These are phyloP conservation scores for Drosophila paucipuncta DNA, from an alignment of 2,888 invertebrate genomes.

Conservation along the genomic window DNA sequence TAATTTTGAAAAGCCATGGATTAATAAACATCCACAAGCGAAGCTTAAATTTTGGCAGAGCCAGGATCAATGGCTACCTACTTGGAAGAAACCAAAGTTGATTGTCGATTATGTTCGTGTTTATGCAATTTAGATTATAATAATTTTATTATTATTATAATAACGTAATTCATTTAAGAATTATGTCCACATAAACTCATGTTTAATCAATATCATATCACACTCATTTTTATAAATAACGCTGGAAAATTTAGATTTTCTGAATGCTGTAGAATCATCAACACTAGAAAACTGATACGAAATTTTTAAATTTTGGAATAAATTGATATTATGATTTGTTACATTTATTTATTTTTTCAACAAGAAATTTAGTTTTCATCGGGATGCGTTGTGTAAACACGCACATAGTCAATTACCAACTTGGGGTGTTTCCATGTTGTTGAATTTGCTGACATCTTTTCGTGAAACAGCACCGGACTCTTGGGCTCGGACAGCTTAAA, in stretches of 20 bases:
- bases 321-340: not conserved
- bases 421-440: constrained; percentile 18
- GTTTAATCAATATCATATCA: too few species aligned
- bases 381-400: constrained; percentile 26
- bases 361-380: constrained; percentile 11
- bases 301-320: not conserved
- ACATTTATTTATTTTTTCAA: not conserved
- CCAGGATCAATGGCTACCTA: constrained; percentile 88
- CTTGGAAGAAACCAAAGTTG: constrained; percentile 87
- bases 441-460: not conserved
- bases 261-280: not conserved
- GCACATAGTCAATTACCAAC: constrained; percentile 18
- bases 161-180: too few species aligned
- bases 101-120: constrained; percentile 83
- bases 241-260: not conserved
- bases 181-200: not conserved
- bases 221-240: too few species aligned
- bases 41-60: constrained; percentile 90
- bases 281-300: not conserved
- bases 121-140: constrained; percentile 72
- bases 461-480: not conserved
- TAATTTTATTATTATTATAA: too few species aligned
- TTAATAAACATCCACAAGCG: constrained; percentile 88
- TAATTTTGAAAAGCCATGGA: constrained; percentile 90
- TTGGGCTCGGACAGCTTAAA: not conserved